Evolutionary conservation across 2,113 vertebrate species (phyloP).

Genomic region (Rhinolophus sinicus): DNA sequence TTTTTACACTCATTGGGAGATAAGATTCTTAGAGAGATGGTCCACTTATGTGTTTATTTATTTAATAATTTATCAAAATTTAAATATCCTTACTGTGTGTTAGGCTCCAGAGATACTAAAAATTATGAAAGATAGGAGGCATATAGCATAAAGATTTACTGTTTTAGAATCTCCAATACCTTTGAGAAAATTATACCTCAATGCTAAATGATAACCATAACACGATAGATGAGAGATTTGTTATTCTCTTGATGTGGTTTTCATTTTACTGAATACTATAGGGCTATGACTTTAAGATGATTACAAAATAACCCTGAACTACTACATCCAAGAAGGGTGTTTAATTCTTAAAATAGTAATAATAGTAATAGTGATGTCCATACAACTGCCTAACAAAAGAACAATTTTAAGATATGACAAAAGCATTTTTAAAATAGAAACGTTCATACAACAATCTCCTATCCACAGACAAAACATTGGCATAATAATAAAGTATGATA

Average conservation of each 20-base stretch:
- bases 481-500: background rate
- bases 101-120: background rate
- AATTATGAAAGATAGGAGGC: background rate
- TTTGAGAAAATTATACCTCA: background rate
- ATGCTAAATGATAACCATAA: background rate
- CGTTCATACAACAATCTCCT: background rate
- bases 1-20: background rate
- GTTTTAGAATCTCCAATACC: background rate
- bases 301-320: background rate
- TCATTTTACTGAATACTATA: background rate
- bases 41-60: background rate
- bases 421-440: background rate
- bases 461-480: background rate
- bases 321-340: background rate
- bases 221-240: background rate
- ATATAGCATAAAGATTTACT: background rate
- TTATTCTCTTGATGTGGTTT: background rate
- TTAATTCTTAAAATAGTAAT: background rate
- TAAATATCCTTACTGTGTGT: background rate
- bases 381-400: background rate
- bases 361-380: background rate
- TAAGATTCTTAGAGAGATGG: background rate
- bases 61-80: background rate
- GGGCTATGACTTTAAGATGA: background rate
- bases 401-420: background rate